A percentile compares a stretch with the other conserved stretches of the same genome.
Evolutionary conservation across 2,797 vertebrate genomes (phyloP).

Genomic region (Pipistrellus pygmaeus): DNA sequence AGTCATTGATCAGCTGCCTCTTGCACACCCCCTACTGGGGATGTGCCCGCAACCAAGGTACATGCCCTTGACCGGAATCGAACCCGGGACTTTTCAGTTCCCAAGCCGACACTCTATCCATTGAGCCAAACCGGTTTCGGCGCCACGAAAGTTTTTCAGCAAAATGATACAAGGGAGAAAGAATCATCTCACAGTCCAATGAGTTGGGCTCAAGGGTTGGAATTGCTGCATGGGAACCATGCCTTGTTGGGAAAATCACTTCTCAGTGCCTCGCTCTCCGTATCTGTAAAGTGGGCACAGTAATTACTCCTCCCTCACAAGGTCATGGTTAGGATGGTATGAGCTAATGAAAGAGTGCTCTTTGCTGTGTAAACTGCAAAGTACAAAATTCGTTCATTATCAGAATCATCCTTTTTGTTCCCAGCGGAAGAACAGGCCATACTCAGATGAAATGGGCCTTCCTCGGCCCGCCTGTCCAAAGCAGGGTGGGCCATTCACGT

Average conservation of each 20-base stretch:
- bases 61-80: too few relatives aligned
- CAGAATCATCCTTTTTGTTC: not conserved
- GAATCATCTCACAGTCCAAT: not conserved
- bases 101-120: too few relatives aligned
- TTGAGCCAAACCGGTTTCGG: too few relatives aligned
- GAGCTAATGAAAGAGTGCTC: not conserved
- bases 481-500: not conserved
- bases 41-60: too few relatives aligned
- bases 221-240: fast-evolving
- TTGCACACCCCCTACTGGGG: too few relatives aligned
- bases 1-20: too few relatives aligned
- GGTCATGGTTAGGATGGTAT: not conserved
- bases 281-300: not conserved
- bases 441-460: not conserved
- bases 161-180: not conserved
- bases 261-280: not conserved
- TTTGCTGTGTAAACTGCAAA: not conserved
- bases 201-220: not conserved
- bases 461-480: not conserved
- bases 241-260: not conserved
- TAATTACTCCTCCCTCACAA: not conserved
- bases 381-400: not conserved
- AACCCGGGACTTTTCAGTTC: too few relatives aligned
- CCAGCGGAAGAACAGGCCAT: not conserved
- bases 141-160: not conserved